Base-by-base conservation (phyloP, 2,113 vertebrate genomes). In the Brachyhypopomus gauderio region DNA sequence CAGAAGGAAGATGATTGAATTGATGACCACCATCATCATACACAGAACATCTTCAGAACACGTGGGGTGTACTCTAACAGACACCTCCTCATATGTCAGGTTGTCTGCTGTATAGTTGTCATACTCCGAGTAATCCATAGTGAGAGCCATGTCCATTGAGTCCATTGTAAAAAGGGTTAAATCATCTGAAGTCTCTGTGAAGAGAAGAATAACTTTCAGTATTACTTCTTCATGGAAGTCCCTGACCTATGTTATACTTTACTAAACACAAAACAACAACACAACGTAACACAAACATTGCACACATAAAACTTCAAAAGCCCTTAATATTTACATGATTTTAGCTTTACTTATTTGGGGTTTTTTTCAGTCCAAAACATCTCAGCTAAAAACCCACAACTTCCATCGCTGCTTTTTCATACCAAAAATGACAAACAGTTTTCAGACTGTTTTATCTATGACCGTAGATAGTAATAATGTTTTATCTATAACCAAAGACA, bases 1-100 rank as follows among this genome's bases (percentile, higher is more conserved):
- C n/a, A 98, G 88, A 82, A 98, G 52, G 2, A 95, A 96, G 79
- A 96, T 92, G 0, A 94, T 0, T 2, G 87, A 89, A 70, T 91
- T 96, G 83, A 94, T 64, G 52, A 91, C 72, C 1, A 95, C 88
- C 25, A 93, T n/a, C 19, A 30, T 8, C 27, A 91, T 38, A 73
- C 85, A 63, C 88, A 92, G 3, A 69, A 16, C 6, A 0, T 92
- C 81, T 2, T 55, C 70, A 5, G 82, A 72, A 69, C 92, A 92
- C 0, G 2, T 78, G 0, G 82, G 4, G 3, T 76, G 17, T 59
- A 80, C 78, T 7, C 14, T 30, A 5, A 30, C 27, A 62, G 17
- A 69, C 36, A 66, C 74, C 2, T 84, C 73, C 7, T 82, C 80
- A 9, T 25, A 12, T 0, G 41, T 58, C 1, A 4, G 8, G 30